These are phyloP conservation scores for Polypedilum vanderplanki DNA, from an alignment of 1,140 invertebrate genomes.

Conservation along the genomic window DNA sequence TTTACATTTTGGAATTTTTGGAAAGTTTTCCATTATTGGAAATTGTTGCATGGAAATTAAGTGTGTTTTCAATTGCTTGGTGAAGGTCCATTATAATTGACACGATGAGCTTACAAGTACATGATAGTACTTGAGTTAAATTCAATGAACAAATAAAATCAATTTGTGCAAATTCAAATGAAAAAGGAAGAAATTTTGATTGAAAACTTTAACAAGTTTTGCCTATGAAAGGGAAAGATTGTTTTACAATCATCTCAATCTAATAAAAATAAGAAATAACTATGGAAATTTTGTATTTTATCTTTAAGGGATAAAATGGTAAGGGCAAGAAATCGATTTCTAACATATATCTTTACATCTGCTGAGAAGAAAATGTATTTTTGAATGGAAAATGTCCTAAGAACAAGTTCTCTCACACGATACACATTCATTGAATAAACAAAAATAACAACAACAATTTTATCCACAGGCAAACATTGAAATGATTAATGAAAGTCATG, in stretches of 20 bases:
- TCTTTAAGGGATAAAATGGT: background rate
- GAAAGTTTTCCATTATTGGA: too few relatives aligned
- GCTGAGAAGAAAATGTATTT: background rate
- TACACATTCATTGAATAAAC: background rate
- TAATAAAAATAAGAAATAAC: background rate
- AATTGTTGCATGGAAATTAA: too few relatives aligned
- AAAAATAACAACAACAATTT: background rate
- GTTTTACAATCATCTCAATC: background rate
- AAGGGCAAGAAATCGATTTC: background rate
- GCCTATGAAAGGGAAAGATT: too few relatives aligned
- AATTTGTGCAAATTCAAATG: background rate
- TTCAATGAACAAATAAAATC: background rate
- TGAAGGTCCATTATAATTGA: background rate
- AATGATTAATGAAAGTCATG: constrained; percentile 5
- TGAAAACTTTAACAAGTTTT: background rate
- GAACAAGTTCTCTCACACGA: background rate
- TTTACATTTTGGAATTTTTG: too few relatives aligned
- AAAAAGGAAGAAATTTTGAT: background rate
- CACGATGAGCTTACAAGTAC: constrained; percentile 10
- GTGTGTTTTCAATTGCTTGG: background rate
- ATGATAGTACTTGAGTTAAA: background rate
- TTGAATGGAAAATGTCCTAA: background rate
- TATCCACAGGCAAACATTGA: background rate
- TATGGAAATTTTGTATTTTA: background rate
- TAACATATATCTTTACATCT: background rate